phyloP scores from a whole-genome alignment of 2,888 invertebrate species.

The Drosophila histrio region DNA sequence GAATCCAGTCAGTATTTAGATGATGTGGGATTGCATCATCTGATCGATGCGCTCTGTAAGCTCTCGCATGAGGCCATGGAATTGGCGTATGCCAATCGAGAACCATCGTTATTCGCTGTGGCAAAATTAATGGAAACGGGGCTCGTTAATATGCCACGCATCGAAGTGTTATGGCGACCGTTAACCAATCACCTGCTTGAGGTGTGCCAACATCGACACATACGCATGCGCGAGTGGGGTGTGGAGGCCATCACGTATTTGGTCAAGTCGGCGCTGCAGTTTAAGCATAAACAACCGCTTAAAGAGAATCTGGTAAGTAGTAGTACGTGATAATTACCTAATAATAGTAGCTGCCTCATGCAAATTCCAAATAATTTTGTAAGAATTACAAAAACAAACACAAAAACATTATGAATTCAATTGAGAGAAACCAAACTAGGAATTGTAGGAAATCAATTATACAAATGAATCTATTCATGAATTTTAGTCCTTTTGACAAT shows the following conservation, averaged over 20 bases:
- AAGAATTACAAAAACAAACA: too few relatives aligned
- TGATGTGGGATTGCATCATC: constrained; percentile 96
- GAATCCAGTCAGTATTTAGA: constrained; percentile 97
- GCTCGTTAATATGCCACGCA: constrained; percentile 95
- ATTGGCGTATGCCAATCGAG: constrained; percentile 96
- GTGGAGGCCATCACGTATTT: constrained; percentile 98
- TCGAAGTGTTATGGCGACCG: constrained; percentile 97
- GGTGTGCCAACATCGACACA: constrained; percentile 97
- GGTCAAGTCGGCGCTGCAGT: constrained; percentile 95
- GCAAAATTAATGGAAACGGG: constrained; percentile 99
- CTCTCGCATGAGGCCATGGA: constrained; percentile 99
- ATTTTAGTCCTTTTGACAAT: neutral
- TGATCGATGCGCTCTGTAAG: constrained; percentile 98
- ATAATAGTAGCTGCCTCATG: too few relatives aligned
- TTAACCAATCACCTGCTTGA: constrained; percentile 97
- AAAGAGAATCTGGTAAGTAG: constrained; percentile 91
- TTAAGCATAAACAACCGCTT: constrained; percentile 92
- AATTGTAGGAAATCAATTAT: too few relatives aligned
- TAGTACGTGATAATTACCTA: too few relatives aligned
- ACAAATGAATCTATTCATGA: neutral
- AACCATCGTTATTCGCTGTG: constrained; percentile 98
- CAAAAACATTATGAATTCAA: too few relatives aligned
- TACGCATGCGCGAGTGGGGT: constrained; percentile 98
- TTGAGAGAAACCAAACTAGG: too few relatives aligned
- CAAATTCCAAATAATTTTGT: too few relatives aligned